phyloP scores from a whole-genome alignment of 2,797 vertebrate species.

The Rhincodon typus region DNA sequence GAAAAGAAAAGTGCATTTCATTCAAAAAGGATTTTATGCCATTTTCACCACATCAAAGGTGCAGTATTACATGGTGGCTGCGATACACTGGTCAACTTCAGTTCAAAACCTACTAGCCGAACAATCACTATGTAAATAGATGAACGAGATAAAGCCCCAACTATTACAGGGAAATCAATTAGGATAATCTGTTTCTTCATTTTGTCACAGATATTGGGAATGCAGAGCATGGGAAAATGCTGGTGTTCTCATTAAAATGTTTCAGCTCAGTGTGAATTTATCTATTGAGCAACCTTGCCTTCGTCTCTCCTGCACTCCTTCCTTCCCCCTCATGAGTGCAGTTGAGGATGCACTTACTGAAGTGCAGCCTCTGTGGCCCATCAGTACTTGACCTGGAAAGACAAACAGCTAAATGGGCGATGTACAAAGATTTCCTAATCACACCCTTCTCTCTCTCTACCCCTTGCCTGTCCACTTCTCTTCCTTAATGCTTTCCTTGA shows the following conservation, averaged over 20 bases:
- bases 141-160: not conserved
- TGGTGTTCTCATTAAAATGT: not conserved
- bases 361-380: no score
- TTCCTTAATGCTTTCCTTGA: not conserved
- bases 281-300: not conserved
- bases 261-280: not conserved
- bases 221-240: no score
- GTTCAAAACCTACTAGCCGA: not conserved
- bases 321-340: not conserved
- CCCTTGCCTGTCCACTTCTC: not conserved
- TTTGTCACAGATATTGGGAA: not conserved
- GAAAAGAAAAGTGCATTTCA: not conserved
- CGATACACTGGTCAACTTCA: conserved; percentile 19
- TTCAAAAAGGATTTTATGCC: conserved; percentile 29
- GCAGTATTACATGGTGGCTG: not conserved
- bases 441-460: not conserved
- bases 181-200: no score
- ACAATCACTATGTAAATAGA: not conserved
- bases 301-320: not conserved
- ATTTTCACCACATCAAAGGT: conserved; percentile 24
- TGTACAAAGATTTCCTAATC: not conserved
- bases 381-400: not conserved
- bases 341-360: no score
- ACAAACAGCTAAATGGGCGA: not conserved
- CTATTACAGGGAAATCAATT: conserved; percentile 5